Base-by-base conservation (phyloP, 2,888 invertebrate species). In the Agrochola macilenta region DNA sequence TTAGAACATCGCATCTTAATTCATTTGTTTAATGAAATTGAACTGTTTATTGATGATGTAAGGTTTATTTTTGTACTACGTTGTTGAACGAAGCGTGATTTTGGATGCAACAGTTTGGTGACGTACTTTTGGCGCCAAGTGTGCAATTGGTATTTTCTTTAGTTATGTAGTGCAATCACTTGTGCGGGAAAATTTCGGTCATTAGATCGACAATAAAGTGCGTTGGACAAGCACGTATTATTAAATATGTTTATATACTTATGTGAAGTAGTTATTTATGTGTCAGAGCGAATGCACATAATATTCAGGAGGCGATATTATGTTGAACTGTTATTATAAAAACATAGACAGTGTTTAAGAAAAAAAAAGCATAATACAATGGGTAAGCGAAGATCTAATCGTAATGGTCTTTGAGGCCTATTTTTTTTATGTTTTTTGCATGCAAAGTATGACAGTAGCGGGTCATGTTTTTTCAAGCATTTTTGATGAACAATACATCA, bases 91-190 rank as follows among this genome's bases (percentile, higher is more conserved):
- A 64, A 66, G 66, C 43, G 63, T 74, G 60, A 30, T 43, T 63
- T 78, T 46, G 20, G 12, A 46, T 74, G 69, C 75, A 68, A 63
- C 64, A 73, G 58, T 68, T 46, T 68, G 17, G 60, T 83, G 78
- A 80, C 77, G 73, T 86, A 78, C 17, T 74, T 78, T 86, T 77
- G 81, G 84, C 79, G 84, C 78, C 75, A 78, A 69, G 35, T 69
- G 66, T 75, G 12, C 57, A 46, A 46, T 26, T 77, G 73, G 82
- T 82, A 82, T 86, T 78, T 84, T 82, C 35, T 78, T 0, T 65
- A 77, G 78, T 79, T 74, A 80, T 74, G n/a, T 69, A 84, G 72
- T 76, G 60, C 58, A 77, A 39, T 66, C 58, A 58, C 78, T 78
- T 80, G 74, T 72, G 75, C 61, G 77, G 60, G 74, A 78, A 84